Evolutionary conservation across 1,140 invertebrate species (phyloP).

Genomic region (Diachasma alloeum): DNA sequence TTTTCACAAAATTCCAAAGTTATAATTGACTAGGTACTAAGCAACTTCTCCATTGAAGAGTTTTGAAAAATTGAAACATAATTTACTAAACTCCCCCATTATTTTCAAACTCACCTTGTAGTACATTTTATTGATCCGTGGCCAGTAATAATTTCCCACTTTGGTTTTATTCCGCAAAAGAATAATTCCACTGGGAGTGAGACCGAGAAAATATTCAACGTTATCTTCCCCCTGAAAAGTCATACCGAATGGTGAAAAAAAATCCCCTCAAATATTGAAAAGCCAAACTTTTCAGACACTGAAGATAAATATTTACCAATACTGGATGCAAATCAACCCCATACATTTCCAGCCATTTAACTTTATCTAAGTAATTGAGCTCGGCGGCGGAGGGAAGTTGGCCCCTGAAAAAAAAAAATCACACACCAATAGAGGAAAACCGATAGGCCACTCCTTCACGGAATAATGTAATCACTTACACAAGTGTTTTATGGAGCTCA

Average conservation of each 20-base stretch:
- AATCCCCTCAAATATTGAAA: conserved; percentile 24
- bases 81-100: not conserved
- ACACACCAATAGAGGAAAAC: conserved; percentile 27
- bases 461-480: conserved; percentile 68
- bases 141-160: conserved; percentile 99
- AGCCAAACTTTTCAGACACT: conserved; percentile 35
- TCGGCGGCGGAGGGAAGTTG: conserved; percentile 77
- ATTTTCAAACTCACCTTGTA: conserved; percentile 73
- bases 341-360: conserved; percentile 86
- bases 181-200: conserved; percentile 97
- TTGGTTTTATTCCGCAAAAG: conserved; percentile 95
- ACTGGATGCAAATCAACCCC: conserved; percentile 84
- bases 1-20: too few relatives aligned
- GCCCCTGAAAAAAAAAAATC: conserved; percentile 66
- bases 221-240: conserved; percentile 90
- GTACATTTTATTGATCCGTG: conserved; percentile 94
- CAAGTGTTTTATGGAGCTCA: conserved; percentile 86
- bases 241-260: not conserved
- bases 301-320: conserved; percentile 68
- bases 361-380: conserved; percentile 80
- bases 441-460: conserved; percentile 10
- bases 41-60: too few relatives aligned
- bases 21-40: too few relatives aligned
- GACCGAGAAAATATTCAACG: conserved; percentile 94
- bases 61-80: too few relatives aligned